phyloP scores from a whole-genome alignment of 2,888 invertebrate species.

The Conops quadrifasciatus region DNA sequence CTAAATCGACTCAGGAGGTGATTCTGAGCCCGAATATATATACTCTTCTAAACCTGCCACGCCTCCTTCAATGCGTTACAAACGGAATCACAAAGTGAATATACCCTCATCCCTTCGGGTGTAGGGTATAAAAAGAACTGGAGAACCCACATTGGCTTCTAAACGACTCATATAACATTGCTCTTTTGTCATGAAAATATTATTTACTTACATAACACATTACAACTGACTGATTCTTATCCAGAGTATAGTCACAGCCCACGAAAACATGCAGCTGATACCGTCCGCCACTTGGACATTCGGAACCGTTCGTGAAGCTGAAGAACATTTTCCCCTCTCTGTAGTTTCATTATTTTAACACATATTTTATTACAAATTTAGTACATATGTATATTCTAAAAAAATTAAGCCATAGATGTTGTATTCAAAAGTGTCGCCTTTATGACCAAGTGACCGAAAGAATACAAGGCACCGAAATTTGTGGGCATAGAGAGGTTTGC shows the following conservation, averaged over 20 bases:
- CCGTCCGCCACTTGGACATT: slow-evolving; percentile 53
- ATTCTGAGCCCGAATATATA: too few species aligned
- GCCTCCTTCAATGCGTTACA: too few species aligned
- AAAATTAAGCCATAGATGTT: slow-evolving; percentile 60
- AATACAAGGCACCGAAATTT: slow-evolving; percentile 55
- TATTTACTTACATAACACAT: slow-evolving; percentile 54
- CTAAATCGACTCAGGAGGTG: too few species aligned
- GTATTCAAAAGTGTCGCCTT: slow-evolving; percentile 57
- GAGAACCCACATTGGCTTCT: too few species aligned
- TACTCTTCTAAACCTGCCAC: too few species aligned
- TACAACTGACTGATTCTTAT: slow-evolving; percentile 52
- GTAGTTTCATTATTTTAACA: slow-evolving; percentile 50
- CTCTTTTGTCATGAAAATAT: too few species aligned
- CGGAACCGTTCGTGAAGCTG: slow-evolving; percentile 56
- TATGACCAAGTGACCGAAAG: slow-evolving; percentile 53
- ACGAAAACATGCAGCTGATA: slow-evolving; percentile 56
- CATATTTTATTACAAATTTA: neutral
- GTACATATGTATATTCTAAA: neutral
- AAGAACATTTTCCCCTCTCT: slow-evolving; percentile 59
- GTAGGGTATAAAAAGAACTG: too few species aligned
- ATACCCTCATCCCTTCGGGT: too few species aligned
- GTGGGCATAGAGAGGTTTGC: slow-evolving; percentile 61
- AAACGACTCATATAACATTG: too few species aligned
- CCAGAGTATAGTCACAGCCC: slow-evolving; percentile 61
- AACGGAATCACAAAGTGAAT: too few species aligned